phyloP scores from a whole-genome alignment of 2,888 invertebrate genomes.

The Mactromeris polynyma region DNA sequence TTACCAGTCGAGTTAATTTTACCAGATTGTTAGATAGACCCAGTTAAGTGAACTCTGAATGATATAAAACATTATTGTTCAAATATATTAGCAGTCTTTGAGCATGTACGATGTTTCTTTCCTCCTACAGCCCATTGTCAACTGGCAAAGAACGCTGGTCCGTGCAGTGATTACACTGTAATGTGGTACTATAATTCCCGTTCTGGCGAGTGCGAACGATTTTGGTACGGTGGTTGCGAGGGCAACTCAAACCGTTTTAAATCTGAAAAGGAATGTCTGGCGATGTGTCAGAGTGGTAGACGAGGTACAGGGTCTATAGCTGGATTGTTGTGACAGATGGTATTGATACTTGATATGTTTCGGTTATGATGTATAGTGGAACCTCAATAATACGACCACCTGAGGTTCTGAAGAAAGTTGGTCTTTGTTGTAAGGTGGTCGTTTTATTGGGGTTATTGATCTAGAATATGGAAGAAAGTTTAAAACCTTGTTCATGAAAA shows the following conservation, averaged over 20 bases:
- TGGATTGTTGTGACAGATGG: neutral
- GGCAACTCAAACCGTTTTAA: conserved; percentile 90
- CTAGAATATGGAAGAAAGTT: too few species aligned
- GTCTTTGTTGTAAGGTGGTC: too few species aligned
- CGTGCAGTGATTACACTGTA: conserved; percentile 80
- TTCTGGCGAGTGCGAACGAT: conserved; percentile 91
- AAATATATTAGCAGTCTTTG: neutral
- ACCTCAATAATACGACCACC: too few species aligned
- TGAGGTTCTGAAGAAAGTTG: too few species aligned
- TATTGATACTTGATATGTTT: conserved; percentile 4
- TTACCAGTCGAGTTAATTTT: too few species aligned
- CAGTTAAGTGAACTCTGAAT: neutral
- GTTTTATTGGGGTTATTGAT: too few species aligned
- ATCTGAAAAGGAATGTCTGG: conserved; percentile 73
- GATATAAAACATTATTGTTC: neutral
- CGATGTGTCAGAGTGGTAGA: conserved; percentile 55
- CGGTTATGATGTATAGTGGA: neutral
- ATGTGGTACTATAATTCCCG: conserved; percentile 85
- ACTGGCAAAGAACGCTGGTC: conserved; percentile 65
- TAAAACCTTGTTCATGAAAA: too few species aligned
- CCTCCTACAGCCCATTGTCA: conserved; percentile 59
- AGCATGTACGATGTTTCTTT: conserved; percentile 38
- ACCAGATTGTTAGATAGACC: neutral
- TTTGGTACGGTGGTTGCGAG: conserved; percentile 90
- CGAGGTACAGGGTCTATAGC: conserved; percentile 55